Evolutionary conservation across 2,888 invertebrate species (phyloP), one percentile per base, ranked within the genome.

Genomic region (Pollenia angustigena): DNA sequence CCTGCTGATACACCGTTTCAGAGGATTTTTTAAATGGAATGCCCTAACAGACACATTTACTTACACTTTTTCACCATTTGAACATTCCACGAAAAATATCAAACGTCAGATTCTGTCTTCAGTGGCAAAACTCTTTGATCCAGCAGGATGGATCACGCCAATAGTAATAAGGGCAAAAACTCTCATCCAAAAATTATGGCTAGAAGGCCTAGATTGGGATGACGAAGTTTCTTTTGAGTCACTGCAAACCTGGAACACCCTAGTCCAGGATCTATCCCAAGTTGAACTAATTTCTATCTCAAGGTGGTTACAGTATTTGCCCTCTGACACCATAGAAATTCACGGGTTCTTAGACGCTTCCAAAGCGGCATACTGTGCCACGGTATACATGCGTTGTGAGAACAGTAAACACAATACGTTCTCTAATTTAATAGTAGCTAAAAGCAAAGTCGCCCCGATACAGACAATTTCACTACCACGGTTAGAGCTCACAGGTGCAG

Each of bases 401-500:
- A n/a, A 42, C n/a, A 4, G 10, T n/a, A 46, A 10, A 2, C 12
- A 23, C 9, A 62, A 16, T 16, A 10, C 10, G 4, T 69, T 69
- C 10, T 40, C 52, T n/a, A 69, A 69, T 32, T 40, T 69, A 0
- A 16, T 50, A 10, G 52, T 52, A 3, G 69, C 69, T 32, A 69
- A 69, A 69, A 40, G 52, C 40, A 69, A 69, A 52, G 69, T 64
- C 4, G 40, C 64, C 46, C 64, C 64, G 3, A 44, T 64, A 0
- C 68, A 32, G 6, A 32, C 32, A 1, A 6, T 32, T 32, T 32
- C 32, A 6, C 32, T 32, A 6, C 32, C 32, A 6, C 32, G 32
- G 0, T 6, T 32, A 6, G 32, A 32, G 6, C 32, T 32, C 32
- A 32, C 6, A 6, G 32, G 32, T 0, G 32, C 32, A 32, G 32